Evolutionary conservation across 1,140 invertebrate genomes (phyloP).

Genomic region (Rhyacophila brunnea): DNA sequence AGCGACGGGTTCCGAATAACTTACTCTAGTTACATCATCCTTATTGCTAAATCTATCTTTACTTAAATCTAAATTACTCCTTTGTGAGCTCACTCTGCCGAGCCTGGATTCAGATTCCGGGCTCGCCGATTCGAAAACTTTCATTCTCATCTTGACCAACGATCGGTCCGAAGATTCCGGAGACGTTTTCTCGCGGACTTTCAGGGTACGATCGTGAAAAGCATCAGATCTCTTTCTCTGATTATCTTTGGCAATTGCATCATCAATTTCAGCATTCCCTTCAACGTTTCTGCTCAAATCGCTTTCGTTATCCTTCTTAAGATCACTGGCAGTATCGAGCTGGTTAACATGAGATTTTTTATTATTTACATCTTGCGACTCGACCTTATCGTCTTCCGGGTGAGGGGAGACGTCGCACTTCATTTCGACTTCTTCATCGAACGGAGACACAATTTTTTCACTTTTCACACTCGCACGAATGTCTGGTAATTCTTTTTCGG

Average conservation of each 20-base stretch:
- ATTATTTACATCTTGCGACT: constrained; percentile 33
- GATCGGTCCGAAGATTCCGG: constrained; percentile 13
- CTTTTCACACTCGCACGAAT: background rate
- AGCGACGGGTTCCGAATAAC: background rate
- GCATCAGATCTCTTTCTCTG: constrained; percentile 39
- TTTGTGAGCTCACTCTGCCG: constrained; percentile 7
- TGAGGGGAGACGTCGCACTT: constrained; percentile 37
- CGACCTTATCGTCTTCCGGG: constrained; percentile 28
- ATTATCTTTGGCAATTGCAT: constrained; percentile 41
- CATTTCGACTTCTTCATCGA: constrained; percentile 40
- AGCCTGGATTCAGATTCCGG: constrained; percentile 4
- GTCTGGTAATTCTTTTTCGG: constrained; percentile 25
- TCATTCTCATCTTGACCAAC: constrained; percentile 32
- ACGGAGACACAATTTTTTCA: background rate
- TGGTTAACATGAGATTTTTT: constrained; percentile 27
- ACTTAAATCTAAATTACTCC: constrained; percentile 21
- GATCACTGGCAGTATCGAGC: constrained; percentile 34
- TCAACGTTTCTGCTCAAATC: constrained; percentile 13
- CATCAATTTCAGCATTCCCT: constrained; percentile 8
- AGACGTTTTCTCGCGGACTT: constrained; percentile 1
- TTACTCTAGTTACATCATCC: background rate
- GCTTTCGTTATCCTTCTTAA: constrained; percentile 34
- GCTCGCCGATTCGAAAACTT: constrained; percentile 25
- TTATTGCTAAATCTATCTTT: constrained; percentile 14
- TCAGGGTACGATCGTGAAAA: constrained; percentile 18